Percentiles rank a stretch among this genome's conserved stretches.
Evolutionary conservation across 2,113 vertebrate genomes (phyloP).

Genomic region (Promerops cafer): DNA sequence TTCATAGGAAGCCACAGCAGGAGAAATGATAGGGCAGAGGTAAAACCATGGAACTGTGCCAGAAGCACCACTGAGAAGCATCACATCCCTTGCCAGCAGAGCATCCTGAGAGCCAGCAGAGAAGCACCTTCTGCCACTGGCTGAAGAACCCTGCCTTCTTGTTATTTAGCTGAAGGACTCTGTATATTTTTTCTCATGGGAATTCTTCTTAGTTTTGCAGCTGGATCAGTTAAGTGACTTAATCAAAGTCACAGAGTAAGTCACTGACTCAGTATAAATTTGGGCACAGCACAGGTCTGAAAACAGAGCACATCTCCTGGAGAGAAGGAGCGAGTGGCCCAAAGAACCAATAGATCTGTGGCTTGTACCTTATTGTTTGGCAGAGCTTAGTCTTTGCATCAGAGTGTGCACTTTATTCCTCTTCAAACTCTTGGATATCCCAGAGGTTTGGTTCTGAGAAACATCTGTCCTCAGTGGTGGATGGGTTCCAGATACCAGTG

Average conservation of each 20-base stretch:
- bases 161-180: neutral
- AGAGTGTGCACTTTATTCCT: neutral
- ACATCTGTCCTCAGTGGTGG: neutral
- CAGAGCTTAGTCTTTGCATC: neutral
- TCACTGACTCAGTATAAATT: neutral
- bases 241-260: neutral
- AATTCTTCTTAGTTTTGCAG: neutral
- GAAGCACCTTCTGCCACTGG: neutral
- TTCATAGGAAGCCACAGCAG: constrained; percentile 38
- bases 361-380: neutral
- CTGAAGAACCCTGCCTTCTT: neutral
- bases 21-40: constrained; percentile 27
- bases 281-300: neutral
- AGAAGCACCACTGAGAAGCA: neutral
- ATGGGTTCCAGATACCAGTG: neutral
- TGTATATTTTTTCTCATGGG: neutral
- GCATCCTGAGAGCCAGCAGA: neutral
- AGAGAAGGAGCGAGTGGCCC: neutral
- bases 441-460: neutral
- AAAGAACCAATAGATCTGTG: neutral
- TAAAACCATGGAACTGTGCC: neutral
- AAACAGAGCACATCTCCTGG: neutral
- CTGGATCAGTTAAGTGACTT: neutral
- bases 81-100: neutral
- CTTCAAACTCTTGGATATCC: neutral